Percentiles rank a stretch among this genome's conserved stretches.
Conservation (phyloP, 2,888 invertebrate species). For the Fragum fragum region DNA sequence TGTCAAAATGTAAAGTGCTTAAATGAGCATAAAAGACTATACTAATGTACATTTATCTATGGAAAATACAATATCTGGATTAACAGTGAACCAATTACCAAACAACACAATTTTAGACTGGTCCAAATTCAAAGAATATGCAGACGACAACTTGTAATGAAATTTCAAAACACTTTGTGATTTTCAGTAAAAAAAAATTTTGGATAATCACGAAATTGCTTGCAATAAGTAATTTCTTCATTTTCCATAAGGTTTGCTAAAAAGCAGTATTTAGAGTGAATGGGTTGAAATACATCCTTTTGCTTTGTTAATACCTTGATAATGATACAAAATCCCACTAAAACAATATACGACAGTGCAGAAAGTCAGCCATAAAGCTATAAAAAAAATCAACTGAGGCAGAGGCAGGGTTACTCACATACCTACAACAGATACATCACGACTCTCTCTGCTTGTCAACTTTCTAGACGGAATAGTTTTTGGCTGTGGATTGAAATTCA, state of each 20-base stretch:
- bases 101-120: no score
- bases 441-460: constrained; percentile 96
- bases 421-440: constrained; percentile 99
- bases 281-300: background rate
- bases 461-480: constrained; percentile 88
- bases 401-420: constrained; percentile 71
- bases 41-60: no score
- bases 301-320: background rate
- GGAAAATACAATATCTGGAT: no score
- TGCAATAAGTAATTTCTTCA: background rate
- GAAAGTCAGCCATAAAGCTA: background rate
- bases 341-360: background rate
- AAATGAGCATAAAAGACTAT: no score
- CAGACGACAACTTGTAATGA: no score
- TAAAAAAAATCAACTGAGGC: constrained; percentile 9
- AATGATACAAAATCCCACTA: background rate
- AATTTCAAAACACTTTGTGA: no score
- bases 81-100: no score
- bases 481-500: constrained; percentile 77
- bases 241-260: background rate
- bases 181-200: no score
- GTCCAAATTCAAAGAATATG: no score
- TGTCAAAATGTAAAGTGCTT: no score
- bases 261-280: background rate
- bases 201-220: no score